Conservation (phyloP, 1,140 invertebrate species). For the Drosophila lacteicornis region DNA sequence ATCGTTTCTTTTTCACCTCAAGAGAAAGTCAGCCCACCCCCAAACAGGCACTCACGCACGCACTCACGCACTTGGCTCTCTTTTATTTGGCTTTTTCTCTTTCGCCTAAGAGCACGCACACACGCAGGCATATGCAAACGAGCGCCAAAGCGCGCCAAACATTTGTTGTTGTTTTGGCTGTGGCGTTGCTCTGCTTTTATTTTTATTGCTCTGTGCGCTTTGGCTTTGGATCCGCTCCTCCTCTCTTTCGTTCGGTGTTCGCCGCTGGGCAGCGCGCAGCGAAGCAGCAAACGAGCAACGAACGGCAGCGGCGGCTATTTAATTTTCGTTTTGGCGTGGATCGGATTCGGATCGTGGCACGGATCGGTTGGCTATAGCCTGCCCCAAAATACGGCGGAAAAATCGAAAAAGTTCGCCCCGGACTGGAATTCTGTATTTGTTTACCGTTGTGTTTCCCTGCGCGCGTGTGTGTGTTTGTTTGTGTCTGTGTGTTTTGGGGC, state of each 20-base stretch:
- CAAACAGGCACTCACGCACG: background rate
- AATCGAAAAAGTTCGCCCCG: constrained; percentile 49
- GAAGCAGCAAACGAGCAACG: constrained; percentile 41
- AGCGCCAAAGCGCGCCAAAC: constrained; percentile 74
- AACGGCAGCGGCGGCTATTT: constrained; percentile 59
- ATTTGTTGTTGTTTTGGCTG: constrained; percentile 37
- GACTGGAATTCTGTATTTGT: constrained; percentile 53
- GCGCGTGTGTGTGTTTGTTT: background rate
- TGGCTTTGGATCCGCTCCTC: constrained; percentile 35
- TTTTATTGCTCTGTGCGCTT: constrained; percentile 68
- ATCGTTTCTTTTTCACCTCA: constrained; percentile 1
- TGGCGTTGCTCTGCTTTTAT: constrained; percentile 77
- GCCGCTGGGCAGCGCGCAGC: constrained; percentile 39
- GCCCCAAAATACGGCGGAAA: constrained; percentile 28
- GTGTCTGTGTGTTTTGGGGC: constrained; percentile 5
- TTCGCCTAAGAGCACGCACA: constrained; percentile 53
- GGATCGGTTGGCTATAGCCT: constrained; percentile 35
- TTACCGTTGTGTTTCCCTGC: constrained; percentile 30
- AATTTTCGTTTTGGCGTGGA: constrained; percentile 79
- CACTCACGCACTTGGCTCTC: constrained; percentile 14
- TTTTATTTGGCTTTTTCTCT: constrained; percentile 23
- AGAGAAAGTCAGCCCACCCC: background rate
- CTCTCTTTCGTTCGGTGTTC: constrained; percentile 33
- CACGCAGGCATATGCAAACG: constrained; percentile 47
- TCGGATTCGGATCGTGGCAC: constrained; percentile 51